Base-by-base conservation (phyloP, 1,140 invertebrate genomes). In the Lepidurus couesii region DNA sequence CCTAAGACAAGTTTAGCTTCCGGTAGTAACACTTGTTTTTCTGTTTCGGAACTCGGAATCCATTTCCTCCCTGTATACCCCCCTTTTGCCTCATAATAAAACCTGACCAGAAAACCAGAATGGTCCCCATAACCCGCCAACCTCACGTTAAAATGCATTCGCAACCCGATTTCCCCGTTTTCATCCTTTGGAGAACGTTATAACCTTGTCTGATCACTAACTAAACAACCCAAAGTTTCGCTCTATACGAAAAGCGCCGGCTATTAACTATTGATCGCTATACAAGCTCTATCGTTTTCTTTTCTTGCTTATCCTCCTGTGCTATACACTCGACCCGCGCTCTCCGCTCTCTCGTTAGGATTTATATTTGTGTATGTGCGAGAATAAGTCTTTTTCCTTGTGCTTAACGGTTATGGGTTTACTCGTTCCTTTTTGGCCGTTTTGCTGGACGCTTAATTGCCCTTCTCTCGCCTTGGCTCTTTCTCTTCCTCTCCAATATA, bases 371-470 rank as follows among this genome's bases (percentile, higher is more conserved):
- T 65, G 53, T 65, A 65, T 16, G 21, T 21, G 53, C 21, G 21
- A 7, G 13, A 65, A 16, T 16, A 65, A 65, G 53, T 65, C 53
- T 65, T 65, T 65, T 65, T 65, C 53, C 53, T 65, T 9, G 53
- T 65, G 53, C 53, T 65, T 65, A 65, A 65, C 53, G 53, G 53
- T 65, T 65, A 65, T 65, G 53, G 53, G 9, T 65, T 65, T 65
- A 65, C 53, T 21, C 53, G 13, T 65, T 65, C 53, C 53, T 65
- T 65, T 13, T 21, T 65, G 53, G 53, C 53, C 53, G 53, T 65
- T 65, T 65, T 65, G 53, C 53, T 65, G 53, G 53, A 65, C 53
- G 53, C 13, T 65, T 65, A 65, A 65, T 65, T 65, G 53, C 74
- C 44, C 45, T 44, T 47, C 77, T 47, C 42, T 77, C 45, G 26